Evolutionary conservation across 1,140 invertebrate genomes (phyloP).

Genomic region (Euglossa dilemma): DNA sequence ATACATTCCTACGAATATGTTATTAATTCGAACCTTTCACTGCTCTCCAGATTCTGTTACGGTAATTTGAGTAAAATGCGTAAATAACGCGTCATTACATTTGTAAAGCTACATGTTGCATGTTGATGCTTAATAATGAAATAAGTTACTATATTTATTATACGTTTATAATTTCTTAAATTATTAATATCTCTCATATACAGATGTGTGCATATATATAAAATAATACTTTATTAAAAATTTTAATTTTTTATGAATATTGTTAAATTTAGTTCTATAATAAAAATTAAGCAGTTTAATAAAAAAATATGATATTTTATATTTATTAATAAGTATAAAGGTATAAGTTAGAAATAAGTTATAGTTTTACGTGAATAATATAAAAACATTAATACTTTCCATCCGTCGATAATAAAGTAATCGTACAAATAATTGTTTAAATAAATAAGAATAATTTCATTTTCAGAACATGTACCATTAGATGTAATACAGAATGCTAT

Average conservation of each 20-base stretch:
- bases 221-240: no score
- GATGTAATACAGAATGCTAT: slow-evolving; percentile 80
- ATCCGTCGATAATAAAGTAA: slow-evolving; percentile 1
- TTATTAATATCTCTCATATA: background rate
- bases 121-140: background rate
- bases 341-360: background rate
- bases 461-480: slow-evolving; percentile 67
- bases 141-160: background rate
- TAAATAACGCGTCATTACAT: background rate
- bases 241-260: background rate
- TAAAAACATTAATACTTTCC: background rate
- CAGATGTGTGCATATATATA: no score
- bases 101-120: background rate
- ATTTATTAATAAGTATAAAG: background rate
- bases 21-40: background rate
- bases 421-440: background rate
- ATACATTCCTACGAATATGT: background rate
- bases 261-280: background rate
- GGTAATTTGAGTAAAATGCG: background rate
- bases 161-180: background rate
- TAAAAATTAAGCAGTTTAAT: background rate
- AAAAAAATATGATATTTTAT: background rate
- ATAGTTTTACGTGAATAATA: background rate
- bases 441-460: background rate
- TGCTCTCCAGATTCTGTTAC: background rate